Evolutionary conservation across 1,140 invertebrate genomes (phyloP), one percentile per base, ranked within the genome.

Genomic region (Dinothrombium tinctorium): DNA sequence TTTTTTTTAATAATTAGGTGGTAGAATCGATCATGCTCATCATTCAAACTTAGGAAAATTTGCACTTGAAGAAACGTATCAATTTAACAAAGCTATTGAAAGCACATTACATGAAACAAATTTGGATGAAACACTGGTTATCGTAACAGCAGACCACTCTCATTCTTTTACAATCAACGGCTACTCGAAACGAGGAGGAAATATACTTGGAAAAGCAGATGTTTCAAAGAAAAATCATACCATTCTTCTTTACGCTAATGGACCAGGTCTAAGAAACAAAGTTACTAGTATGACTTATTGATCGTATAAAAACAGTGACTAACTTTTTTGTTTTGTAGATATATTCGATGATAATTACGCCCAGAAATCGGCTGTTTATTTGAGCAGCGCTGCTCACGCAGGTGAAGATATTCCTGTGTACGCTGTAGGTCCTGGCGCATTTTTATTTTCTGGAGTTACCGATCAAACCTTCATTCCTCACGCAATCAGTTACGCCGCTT

Each of bases 391-490:
- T 51, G 63, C 67, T 33, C 81, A 87, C 50, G 74, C 74, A 2
- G 81, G 80, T 4, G 72, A 73, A 20, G 82, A 89, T 56, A 80
- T 86, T 0, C 51, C 54, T 2, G 53, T 62, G 5, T 63, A 58
- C 41, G 55, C 58, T 8, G 47, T 23, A 11, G 84, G 87, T 42
- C 82, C 84, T 3, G 73, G 73, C 59, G 70, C 81, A 0, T 81
- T 92, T 59, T 59, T 94, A 3, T 77, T 92, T 50, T 75, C 82
- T 49, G 74, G 71, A 21, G 72, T 84, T 0, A 81, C 89, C 52
- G 84, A 95, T 54, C 84, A 94, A 55, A 76, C 72, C 51, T 87
- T 82, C 55, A 74, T 92, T 2, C 73, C 76, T n/a, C 73, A 84
- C 54, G 79, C 75, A 0, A 73, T 92, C 39, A 71, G 69, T 1